Evolutionary conservation across 2,888 invertebrate genomes (phyloP), one percentile per base, ranked within the genome.

Genomic region (Pollenia angustigena): DNA sequence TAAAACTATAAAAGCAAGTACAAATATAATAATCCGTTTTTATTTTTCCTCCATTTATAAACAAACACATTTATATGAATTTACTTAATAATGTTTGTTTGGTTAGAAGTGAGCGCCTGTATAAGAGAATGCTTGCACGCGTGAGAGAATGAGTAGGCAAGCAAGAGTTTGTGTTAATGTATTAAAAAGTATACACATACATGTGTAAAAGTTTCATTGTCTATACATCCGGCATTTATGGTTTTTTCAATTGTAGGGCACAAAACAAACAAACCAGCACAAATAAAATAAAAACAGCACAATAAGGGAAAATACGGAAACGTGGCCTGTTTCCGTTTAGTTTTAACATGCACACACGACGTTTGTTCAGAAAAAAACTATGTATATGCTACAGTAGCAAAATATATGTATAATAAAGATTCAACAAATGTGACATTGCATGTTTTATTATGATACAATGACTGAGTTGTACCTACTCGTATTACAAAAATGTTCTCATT

Each of bases 221-320:
- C 79, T 72, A 75, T 40, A 83, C 80, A 80, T 83, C 86, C 86
- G 79, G 71, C 79, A 80, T 83, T 86, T 80, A 83, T 80, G 86
- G 75, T 71, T 80, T 66, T 71, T 80, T 71, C 64, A 83, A 83
- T 23, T 80, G 69, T 79, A 58, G 69, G 18, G 54, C 56, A 58
- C 64, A 56, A 40, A 68, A 54, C 48, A 81, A 60, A 56, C 64
- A 56, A 72, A 54, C 6, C 64, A 81, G 14, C 44, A 66, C 18
- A 62, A 69, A 58, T 64, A 50, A 54, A 42, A 85, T 64, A 44
- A 50, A 84, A 52, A 66, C 4, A 52, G 44, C 2, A 44, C 3
- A 62, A 62, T 60, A 64, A 46, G 12, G 16, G 56, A 18, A 79
- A 72, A 56, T 76, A 58, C 82, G 86, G 83, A 80, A 76, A 83